Conservation (phyloP, 2,888 invertebrate species). For the Suillia variegata region DNA sequence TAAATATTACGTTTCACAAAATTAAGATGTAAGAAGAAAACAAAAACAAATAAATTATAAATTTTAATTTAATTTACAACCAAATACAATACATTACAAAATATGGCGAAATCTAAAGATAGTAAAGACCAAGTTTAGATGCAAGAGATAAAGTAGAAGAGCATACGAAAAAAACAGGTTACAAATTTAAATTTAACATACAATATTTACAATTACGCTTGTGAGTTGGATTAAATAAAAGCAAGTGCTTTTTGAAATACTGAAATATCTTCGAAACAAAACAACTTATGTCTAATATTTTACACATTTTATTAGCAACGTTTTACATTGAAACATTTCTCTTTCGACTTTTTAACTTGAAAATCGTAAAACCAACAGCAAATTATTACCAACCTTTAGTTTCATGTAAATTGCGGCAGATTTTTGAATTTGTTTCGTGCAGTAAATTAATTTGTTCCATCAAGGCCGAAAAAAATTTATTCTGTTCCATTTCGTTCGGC, state of each 20-base stretch:
- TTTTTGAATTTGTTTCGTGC: conserved; percentile 75
- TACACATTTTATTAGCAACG: no score
- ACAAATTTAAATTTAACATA: no score
- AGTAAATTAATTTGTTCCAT: conserved; percentile 75
- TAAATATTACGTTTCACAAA: no score
- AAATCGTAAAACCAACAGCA: no score
- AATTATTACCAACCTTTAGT: conserved; percentile 71
- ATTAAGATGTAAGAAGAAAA: conserved; percentile 18
- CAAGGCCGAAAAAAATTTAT: conserved; percentile 63
- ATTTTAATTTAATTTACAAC: no score
- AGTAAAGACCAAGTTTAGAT: no score
- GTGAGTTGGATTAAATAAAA: background rate
- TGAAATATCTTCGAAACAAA: no score
- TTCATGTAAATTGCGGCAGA: conserved; percentile 76
- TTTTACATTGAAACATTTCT: no score
- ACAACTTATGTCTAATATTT: no score
- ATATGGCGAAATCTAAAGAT: conserved; percentile 33
- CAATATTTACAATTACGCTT: no score
- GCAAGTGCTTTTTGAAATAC: background rate
- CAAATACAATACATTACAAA: conserved; percentile 27
- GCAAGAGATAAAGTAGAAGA: conserved; percentile 33
- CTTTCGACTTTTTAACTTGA: no score
- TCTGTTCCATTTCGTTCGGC: conserved; percentile 50
- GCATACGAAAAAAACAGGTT: background rate
- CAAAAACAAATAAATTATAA: no score